Percentiles rank a stretch among this genome's conserved stretches.
Conservation (phyloP, 2,113 vertebrate species). For the Nyctereutes procyonoides region DNA sequence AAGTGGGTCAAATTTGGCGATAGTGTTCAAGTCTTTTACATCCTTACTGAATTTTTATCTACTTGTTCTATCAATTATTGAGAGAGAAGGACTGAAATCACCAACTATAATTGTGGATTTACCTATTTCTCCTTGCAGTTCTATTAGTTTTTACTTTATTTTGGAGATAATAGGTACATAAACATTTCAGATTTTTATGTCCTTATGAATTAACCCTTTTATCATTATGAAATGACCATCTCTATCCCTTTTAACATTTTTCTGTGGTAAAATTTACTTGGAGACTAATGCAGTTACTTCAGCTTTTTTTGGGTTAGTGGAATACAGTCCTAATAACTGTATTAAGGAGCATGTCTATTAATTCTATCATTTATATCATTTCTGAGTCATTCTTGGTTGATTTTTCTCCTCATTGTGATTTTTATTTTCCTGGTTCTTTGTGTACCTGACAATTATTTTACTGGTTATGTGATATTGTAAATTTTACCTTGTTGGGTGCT, state of each 20-base stretch:
- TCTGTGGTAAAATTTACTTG: background rate
- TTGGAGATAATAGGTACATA: background rate
- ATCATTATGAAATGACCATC: background rate
- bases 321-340: background rate
- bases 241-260: background rate
- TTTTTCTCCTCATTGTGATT: background rate
- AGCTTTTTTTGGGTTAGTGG: background rate
- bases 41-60: background rate
- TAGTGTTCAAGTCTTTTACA: background rate
- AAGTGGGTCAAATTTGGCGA: background rate
- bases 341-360: background rate
- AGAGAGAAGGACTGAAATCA: background rate
- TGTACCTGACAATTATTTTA: background rate
- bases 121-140: background rate
- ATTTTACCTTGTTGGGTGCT: background rate
- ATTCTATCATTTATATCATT: background rate
- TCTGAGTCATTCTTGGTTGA: background rate
- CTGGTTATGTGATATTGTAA: background rate
- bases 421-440: background rate
- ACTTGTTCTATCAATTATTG: background rate
- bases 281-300: background rate
- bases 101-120: background rate
- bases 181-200: background rate
- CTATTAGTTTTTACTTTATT: background rate
- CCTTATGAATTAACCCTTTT: background rate